Evolutionary conservation across 2,113 vertebrate genomes (phyloP).

Genomic region (Crotalus helleri): DNA sequence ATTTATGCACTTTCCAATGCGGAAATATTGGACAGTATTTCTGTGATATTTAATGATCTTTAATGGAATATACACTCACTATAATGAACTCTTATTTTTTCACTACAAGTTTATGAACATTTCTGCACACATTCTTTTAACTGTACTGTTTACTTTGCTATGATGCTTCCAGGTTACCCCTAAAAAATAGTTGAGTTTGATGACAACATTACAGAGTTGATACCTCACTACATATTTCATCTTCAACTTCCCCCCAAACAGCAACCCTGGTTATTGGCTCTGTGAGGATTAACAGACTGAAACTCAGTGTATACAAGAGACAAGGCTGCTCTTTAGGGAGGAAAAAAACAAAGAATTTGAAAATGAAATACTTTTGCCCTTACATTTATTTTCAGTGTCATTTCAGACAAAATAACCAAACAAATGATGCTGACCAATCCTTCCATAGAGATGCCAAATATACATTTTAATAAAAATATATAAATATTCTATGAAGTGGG

Average conservation of each 20-base stretch:
- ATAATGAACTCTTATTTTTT: constrained; percentile 35
- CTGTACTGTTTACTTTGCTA: background rate
- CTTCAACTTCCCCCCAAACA: background rate
- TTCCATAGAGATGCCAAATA: background rate
- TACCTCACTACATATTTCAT: background rate
- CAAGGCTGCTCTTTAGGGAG: background rate
- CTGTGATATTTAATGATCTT: constrained; percentile 31
- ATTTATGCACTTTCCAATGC: constrained; percentile 1
- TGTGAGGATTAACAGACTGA: background rate
- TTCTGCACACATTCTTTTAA: background rate
- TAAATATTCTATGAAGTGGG: background rate
- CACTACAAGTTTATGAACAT: constrained; percentile 49
- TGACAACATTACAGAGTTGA: background rate
- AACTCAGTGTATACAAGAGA: background rate
- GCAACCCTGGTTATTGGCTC: background rate
- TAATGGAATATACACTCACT: constrained; percentile 34
- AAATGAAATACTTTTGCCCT: background rate
- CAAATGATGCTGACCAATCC: background rate
- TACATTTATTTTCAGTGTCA: background rate
- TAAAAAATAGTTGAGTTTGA: background rate
- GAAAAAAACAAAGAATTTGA: background rate
- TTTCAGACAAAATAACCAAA: background rate
- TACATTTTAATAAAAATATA: background rate
- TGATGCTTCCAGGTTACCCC: background rate
- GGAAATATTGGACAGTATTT: constrained; percentile 30